Percentiles rank a stretch among this genome's conserved stretches.
Evolutionary conservation across 2,888 invertebrate species (phyloP).

Genomic region (Heliconius charithonia): DNA sequence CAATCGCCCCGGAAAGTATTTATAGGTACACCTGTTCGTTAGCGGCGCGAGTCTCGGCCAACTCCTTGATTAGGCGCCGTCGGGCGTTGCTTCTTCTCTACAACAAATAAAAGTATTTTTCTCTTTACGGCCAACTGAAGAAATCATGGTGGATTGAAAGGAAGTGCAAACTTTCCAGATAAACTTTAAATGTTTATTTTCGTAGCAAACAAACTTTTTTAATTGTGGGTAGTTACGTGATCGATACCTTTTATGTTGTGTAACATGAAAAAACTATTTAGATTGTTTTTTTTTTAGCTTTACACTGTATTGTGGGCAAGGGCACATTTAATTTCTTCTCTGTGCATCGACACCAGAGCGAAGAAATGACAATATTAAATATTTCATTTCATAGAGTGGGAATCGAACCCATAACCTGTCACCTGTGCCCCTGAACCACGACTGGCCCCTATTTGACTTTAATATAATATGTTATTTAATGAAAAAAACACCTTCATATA

Average conservation of each 20-base stretch:
- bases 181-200: constrained; percentile 36
- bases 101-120: constrained; percentile 79
- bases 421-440: too few species aligned
- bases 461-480: not conserved
- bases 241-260: constrained; percentile 13
- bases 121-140: constrained; percentile 68
- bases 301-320: too few species aligned
- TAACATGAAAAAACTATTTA: not conserved
- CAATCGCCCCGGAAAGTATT: constrained; percentile 83
- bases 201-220: constrained; percentile 23
- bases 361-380: too few species aligned
- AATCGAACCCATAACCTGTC: too few species aligned
- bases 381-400: too few species aligned
- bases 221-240: constrained; percentile 23
- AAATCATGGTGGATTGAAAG: constrained; percentile 55
- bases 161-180: constrained; percentile 32
- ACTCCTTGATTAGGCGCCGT: constrained; percentile 83
- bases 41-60: constrained; percentile 79
- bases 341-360: too few species aligned
- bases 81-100: constrained; percentile 77
- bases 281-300: not conserved
- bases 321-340: too few species aligned
- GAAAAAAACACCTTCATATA: not conserved
- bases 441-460: not conserved
- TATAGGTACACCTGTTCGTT: constrained; percentile 84